Conservation (phyloP, 2,888 invertebrate species). For the Folsomia manolachei region DNA sequence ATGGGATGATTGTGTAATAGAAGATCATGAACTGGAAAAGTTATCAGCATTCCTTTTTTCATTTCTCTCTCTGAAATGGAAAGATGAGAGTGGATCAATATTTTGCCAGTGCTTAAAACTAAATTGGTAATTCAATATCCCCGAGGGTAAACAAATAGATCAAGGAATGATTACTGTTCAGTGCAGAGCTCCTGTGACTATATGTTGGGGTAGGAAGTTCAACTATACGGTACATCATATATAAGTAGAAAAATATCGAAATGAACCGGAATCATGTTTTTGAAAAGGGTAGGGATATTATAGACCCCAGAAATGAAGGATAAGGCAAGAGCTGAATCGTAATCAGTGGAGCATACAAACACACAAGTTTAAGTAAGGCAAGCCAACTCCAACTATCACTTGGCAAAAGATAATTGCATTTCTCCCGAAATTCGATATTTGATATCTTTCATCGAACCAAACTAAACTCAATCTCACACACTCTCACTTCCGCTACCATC, state of each 20-base stretch:
- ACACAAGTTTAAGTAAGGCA: neutral
- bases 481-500: too few relatives aligned
- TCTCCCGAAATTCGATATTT: too few relatives aligned
- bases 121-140: slow-evolving; percentile 20
- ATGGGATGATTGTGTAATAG: neutral
- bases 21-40: neutral
- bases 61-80: neutral
- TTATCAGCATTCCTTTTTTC: neutral
- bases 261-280: too few relatives aligned
- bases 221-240: too few relatives aligned
- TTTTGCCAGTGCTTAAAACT: slow-evolving; percentile 10
- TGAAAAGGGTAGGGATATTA: too few relatives aligned
- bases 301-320: too few relatives aligned
- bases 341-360: neutral
- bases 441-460: neutral
- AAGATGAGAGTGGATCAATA: slow-evolving; percentile 9
- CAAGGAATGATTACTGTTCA: slow-evolving; percentile 3
- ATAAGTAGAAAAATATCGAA: too few relatives aligned
- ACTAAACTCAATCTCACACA: neutral
- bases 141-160: slow-evolving; percentile 10
- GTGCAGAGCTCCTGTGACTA: neutral
- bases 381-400: neutral
- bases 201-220: neutral
- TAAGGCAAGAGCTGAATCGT: too few relatives aligned
- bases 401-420: slow-evolving; percentile 3